Evolutionary conservation across 2,113 vertebrate genomes (phyloP).

Genomic region (Heliornis fulica): DNA sequence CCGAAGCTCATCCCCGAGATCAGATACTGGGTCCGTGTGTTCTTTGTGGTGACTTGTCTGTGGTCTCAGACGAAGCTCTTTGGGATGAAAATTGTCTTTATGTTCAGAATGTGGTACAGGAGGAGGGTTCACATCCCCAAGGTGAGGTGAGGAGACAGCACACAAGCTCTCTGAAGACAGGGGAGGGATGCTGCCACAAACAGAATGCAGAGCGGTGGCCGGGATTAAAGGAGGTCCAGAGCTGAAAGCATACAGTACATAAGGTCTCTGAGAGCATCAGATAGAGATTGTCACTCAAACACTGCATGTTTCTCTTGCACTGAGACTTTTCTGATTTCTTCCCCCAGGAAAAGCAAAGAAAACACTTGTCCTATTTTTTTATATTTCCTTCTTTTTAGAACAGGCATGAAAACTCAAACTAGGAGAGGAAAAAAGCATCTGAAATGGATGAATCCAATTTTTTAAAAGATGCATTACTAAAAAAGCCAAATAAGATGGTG

Average conservation of each 20-base stretch:
- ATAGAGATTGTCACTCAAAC: not conserved
- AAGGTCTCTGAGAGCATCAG: not conserved
- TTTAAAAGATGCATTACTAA: not conserved
- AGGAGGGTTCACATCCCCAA: not conserved
- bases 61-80: not conserved
- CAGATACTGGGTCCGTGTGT: accelerated
- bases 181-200: not conserved
- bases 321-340: not conserved
- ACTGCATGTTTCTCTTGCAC: not conserved
- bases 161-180: not conserved
- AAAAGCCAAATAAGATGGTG: no score
- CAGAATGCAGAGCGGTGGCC: not conserved
- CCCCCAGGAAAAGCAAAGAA: not conserved
- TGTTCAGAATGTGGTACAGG: not conserved
- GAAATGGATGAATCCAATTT: not conserved
- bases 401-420: not conserved
- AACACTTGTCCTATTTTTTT: not conserved
- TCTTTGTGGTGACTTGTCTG: not conserved
- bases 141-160: not conserved
- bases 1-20: not conserved
- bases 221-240: not conserved
- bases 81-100: not conserved
- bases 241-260: not conserved
- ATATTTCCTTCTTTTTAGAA: not conserved
- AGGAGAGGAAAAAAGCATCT: not conserved